Percentiles rank a stretch among this genome's conserved stretches.
Evolutionary conservation across 2,888 invertebrate species (phyloP).

Genomic region (Ommatoiulus sabulosus): DNA sequence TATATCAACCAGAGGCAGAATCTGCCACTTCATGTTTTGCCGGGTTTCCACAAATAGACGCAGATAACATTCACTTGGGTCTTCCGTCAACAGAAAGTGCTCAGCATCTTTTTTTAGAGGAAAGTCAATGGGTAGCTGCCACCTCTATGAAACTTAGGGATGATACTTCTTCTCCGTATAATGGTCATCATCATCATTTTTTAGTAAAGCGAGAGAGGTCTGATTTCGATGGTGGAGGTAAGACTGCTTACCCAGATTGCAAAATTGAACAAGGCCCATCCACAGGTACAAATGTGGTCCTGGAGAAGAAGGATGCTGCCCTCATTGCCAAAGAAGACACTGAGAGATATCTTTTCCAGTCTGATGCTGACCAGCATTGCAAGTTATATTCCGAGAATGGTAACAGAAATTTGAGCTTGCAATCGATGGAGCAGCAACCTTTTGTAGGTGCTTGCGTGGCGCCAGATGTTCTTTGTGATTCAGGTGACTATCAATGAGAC

Average conservation of each 20-base stretch:
- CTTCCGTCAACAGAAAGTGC: not conserved
- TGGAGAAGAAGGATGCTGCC: not conserved
- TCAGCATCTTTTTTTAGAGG: slow-evolving; percentile 55
- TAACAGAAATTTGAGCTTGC: not conserved
- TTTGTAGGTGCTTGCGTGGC: not conserved
- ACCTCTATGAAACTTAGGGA: not conserved
- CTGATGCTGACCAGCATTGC: not conserved
- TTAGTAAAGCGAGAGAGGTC: slow-evolving; percentile 50
- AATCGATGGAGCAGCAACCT: not conserved
- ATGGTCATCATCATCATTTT: slow-evolving; percentile 22
- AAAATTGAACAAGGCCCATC: slow-evolving; percentile 32
- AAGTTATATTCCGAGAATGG: not conserved
- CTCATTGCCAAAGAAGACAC: not conserved
- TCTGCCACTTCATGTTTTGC: not conserved
- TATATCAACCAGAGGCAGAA: not conserved
- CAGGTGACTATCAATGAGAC: slow-evolving; percentile 2
- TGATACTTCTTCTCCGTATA: not conserved
- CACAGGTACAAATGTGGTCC: not conserved
- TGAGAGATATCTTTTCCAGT: not conserved
- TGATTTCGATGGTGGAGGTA: slow-evolving; percentile 54
- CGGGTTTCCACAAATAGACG: not conserved
- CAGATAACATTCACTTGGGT: not conserved
- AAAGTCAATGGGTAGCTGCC: not conserved
- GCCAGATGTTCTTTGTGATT: slow-evolving; percentile 24
- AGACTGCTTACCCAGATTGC: slow-evolving; percentile 4